These are phyloP conservation scores for Gallinago stenura DNA, from an alignment of 2,797 vertebrate species.

Conservation along the genomic window DNA sequence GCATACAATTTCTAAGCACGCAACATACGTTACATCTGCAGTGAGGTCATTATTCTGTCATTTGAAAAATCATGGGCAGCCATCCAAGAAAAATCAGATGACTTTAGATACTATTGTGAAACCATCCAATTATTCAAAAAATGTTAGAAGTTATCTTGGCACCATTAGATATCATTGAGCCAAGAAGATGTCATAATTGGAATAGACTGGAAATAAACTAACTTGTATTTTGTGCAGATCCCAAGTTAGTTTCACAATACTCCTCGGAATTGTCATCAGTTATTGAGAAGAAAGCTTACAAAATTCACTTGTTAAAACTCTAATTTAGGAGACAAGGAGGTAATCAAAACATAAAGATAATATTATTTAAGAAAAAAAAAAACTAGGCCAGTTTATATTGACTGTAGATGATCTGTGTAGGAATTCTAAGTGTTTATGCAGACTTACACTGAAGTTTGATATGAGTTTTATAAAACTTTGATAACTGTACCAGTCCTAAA, in stretches of 20 bases:
- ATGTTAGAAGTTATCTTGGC: constrained; percentile 44
- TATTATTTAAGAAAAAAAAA: not conserved
- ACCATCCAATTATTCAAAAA: constrained; percentile 58
- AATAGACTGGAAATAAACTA: constrained; percentile 31
- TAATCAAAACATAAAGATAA: not conserved
- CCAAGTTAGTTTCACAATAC: constrained; percentile 44
- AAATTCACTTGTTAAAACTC: not conserved
- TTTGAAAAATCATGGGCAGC: not conserved
- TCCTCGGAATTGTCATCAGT: not conserved
- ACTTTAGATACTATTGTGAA: constrained; percentile 36
- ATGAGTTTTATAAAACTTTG: not conserved
- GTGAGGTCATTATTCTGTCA: constrained; percentile 41
- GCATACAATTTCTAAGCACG: not conserved
- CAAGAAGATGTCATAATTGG: constrained; percentile 53
- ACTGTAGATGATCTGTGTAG: not conserved
- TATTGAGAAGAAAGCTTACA: not conserved
- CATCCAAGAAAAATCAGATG: constrained; percentile 11
- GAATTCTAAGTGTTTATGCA: not conserved
- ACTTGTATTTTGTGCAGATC: constrained; percentile 18
- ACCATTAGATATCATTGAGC: not conserved
- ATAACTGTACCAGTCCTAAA: not conserved
- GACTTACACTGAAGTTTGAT: not conserved
- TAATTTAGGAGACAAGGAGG: not conserved
- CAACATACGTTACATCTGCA: constrained; percentile 7
- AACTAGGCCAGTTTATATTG: not conserved